phyloP scores from a whole-genome alignment of 2,888 invertebrate genomes.

The Limnephilus auricula region DNA sequence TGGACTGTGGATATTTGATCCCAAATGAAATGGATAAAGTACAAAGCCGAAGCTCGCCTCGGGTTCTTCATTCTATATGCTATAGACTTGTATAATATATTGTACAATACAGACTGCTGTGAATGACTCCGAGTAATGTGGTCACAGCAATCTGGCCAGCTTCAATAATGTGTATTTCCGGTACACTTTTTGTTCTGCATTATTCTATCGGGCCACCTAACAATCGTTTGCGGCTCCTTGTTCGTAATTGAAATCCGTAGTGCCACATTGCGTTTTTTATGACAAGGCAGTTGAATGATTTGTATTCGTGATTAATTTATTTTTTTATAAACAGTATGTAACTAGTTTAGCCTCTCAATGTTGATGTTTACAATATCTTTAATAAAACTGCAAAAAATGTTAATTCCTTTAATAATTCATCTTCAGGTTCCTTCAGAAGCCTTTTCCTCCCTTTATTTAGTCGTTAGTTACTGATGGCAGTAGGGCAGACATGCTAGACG shows the following conservation, averaged over 20 bases:
- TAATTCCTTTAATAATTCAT: background rate
- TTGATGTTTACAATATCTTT: background rate
- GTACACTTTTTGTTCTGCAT: slow-evolving; percentile 26
- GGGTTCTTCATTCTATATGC: background rate
- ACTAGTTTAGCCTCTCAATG: background rate
- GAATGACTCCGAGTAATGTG: background rate
- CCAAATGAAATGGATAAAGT: background rate
- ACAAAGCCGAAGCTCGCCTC: background rate
- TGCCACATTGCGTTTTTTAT: slow-evolving; percentile 17
- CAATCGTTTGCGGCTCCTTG: background rate
- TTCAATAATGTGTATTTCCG: slow-evolving; percentile 34
- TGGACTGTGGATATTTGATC: background rate
- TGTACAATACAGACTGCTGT: background rate
- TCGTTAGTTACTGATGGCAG: background rate
- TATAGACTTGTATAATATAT: background rate
- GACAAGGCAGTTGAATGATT: background rate
- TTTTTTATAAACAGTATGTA: too few relatives aligned
- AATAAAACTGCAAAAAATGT: background rate
- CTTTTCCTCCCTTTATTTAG: background rate
- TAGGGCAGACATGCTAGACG: background rate
- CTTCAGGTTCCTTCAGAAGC: background rate
- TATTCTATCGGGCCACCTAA: slow-evolving; percentile 32
- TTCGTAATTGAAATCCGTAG: slow-evolving; percentile 21
- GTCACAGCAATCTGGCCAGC: background rate
- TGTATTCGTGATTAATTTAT: background rate